Evolutionary conservation across 2,888 invertebrate species (phyloP).

Genomic region (Himalopsyche anomala): DNA sequence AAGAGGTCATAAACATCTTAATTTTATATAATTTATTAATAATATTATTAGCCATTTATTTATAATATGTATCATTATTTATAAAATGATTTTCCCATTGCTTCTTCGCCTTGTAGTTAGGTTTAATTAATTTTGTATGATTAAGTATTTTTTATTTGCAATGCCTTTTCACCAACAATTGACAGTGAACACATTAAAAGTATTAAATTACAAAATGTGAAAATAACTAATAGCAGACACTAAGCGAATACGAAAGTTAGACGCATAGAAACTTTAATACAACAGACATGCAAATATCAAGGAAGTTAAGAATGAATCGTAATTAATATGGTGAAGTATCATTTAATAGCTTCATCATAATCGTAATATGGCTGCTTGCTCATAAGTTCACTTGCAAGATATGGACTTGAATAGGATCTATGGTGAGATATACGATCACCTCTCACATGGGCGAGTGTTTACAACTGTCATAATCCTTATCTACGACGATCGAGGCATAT

Average conservation of each 20-base stretch:
- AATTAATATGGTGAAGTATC: conserved; percentile 47
- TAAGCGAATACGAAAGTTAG: background rate
- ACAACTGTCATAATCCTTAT: conserved; percentile 28
- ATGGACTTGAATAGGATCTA: background rate
- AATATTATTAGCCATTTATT: no score
- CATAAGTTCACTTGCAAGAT: background rate
- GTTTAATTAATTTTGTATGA: no score
- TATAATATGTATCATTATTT: no score
- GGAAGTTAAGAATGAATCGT: conserved; percentile 55
- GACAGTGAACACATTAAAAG: no score
- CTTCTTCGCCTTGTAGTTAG: no score
- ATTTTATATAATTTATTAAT: no score
- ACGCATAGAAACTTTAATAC: background rate
- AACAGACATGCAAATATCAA: conserved; percentile 50
- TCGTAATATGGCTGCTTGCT: background rate
- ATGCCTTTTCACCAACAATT: no score
- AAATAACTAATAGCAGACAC: no score
- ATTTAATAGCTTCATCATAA: background rate
- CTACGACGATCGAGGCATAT: conserved; percentile 12
- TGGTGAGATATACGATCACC: background rate
- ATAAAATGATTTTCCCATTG: no score
- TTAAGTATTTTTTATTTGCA: no score
- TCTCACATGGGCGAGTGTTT: background rate
- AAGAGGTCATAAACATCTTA: no score
- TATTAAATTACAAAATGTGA: no score